phyloP scores from a whole-genome alignment of 2,797 vertebrate genomes.

The Myotis planiceps region DNA sequence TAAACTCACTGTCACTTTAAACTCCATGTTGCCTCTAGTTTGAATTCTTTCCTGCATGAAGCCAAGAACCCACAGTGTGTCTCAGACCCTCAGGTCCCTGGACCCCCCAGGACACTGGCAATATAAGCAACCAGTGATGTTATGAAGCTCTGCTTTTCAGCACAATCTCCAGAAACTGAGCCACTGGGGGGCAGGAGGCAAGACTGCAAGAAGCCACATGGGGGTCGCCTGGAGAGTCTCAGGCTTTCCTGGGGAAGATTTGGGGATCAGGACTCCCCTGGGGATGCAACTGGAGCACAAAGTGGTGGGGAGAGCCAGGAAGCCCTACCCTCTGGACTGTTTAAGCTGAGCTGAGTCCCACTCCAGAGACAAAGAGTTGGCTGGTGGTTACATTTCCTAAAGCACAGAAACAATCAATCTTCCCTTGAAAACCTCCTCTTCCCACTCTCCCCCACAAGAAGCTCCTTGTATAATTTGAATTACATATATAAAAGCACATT shows the following conservation, averaged over 20 bases:
- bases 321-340: too few species aligned
- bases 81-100: not conserved
- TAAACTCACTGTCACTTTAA: not conserved
- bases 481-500: not conserved
- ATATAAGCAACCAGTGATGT: not conserved
- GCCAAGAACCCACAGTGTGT: not conserved
- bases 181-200: not conserved
- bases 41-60: not conserved
- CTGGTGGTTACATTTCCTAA: not conserved
- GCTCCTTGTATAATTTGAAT: not conserved
- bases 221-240: not conserved
- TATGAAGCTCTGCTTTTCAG: not conserved
- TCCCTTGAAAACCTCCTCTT: not conserved
- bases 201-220: not conserved
- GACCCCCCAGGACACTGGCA: not conserved
- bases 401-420: not conserved
- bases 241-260: not conserved
- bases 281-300: not conserved
- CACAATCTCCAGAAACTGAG: not conserved
- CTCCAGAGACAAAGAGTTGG: not conserved
- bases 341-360: not conserved
- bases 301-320: not conserved
- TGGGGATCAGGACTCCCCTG: not conserved
- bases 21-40: not conserved
- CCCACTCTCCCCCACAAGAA: not conserved